Conservation (phyloP, 2,888 invertebrate species). For the Neoitamus cyanurus region DNA sequence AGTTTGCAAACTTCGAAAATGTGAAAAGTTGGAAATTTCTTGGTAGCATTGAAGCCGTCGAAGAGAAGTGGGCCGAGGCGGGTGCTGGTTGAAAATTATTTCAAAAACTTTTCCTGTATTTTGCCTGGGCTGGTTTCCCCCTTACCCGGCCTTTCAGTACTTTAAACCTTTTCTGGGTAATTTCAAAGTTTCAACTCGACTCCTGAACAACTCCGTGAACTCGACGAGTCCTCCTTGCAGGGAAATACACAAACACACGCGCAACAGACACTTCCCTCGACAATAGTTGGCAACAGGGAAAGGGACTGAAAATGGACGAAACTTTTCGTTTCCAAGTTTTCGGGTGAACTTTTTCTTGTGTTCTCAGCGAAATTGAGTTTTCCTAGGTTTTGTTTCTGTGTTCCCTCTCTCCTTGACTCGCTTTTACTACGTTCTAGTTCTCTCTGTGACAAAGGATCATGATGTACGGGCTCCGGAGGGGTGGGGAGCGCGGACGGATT, state of each 20-base stretch:
- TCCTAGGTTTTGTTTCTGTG: neutral
- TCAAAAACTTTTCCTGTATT: slow-evolving; percentile 10
- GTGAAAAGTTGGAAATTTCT: neutral
- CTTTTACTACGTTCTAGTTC: neutral
- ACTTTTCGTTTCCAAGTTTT: slow-evolving; percentile 10
- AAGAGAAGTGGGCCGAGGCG: neutral
- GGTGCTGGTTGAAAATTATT: neutral
- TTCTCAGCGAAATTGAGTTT: neutral
- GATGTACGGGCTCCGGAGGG: neutral
- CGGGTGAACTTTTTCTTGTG: slow-evolving; percentile 3
- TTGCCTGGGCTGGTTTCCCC: neutral
- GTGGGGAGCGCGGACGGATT: neutral
- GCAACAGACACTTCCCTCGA: neutral
- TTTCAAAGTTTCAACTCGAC: slow-evolving; percentile 17
- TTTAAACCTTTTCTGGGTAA: slow-evolving; percentile 4
- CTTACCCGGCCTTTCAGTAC: neutral
- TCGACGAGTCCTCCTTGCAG: neutral
- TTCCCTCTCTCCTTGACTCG: neutral
- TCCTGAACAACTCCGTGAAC: neutral
- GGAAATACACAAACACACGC: slow-evolving; percentile 6
- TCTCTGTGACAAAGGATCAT: neutral
- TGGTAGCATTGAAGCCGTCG: neutral
- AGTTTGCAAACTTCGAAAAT: neutral
- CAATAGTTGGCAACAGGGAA: neutral
- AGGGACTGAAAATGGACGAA: neutral